phyloP scores from a whole-genome alignment of 2,797 vertebrate genomes.

The Lepus oiostolus region DNA sequence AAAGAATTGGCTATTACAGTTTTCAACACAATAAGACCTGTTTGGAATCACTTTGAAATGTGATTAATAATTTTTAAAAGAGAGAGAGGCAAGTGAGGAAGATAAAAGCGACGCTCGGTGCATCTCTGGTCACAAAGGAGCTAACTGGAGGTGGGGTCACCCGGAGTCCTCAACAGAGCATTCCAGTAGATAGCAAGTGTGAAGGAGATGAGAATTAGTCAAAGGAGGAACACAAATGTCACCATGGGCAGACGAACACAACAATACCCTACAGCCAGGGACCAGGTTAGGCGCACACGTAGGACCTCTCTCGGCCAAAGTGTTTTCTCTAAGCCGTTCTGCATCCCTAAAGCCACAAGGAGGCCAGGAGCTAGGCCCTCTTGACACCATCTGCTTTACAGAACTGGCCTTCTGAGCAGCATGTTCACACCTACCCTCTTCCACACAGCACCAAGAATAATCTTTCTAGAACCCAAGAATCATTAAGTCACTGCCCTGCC shows the following conservation, averaged over 20 bases:
- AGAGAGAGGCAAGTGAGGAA: not conserved
- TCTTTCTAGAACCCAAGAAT: constrained; percentile 13
- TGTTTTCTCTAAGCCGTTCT: not conserved
- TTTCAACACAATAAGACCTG: constrained; percentile 1
- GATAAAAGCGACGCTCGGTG: not conserved
- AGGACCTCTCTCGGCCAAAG: not conserved
- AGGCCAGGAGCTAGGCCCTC: not conserved
- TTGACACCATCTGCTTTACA: not conserved
- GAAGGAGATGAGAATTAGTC: not conserved
- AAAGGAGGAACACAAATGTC: not conserved
- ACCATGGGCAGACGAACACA: not conserved
- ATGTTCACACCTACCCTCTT: not conserved
- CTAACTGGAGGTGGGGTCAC: not conserved
- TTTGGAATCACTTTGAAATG: not conserved
- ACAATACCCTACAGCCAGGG: not conserved
- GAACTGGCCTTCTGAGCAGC: not conserved
- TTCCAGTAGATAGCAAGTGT: not conserved
- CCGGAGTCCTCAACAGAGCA: not conserved
- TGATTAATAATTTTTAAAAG: not conserved
- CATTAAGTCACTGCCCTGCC: not conserved
- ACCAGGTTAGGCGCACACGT: not conserved
- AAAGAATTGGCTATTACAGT: not conserved
- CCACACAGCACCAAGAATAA: not conserved
- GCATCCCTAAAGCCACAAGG: not conserved
- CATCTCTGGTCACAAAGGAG: not conserved